Conservation (phyloP, 2,888 invertebrate genomes). For the Unio delphinus region DNA sequence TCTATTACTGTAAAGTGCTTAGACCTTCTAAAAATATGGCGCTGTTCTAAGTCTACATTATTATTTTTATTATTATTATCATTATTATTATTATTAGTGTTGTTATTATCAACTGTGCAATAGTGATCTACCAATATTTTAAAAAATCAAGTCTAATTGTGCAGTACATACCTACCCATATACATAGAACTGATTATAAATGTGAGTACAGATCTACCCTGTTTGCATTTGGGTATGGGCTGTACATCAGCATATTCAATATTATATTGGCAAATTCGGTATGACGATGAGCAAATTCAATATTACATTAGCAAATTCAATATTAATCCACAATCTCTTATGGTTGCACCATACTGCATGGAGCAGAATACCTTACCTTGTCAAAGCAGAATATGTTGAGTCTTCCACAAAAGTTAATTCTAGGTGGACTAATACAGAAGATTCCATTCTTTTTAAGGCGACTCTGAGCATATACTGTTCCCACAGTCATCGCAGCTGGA, state of each 20-base stretch:
- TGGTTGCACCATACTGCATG: neutral
- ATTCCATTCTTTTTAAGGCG: slow-evolving; percentile 85
- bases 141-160: too few species aligned
- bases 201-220: neutral
- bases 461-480: slow-evolving; percentile 89
- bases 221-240: neutral
- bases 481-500: slow-evolving; percentile 97
- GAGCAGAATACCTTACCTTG: slow-evolving; percentile 77
- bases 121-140: too few species aligned
- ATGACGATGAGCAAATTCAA: neutral
- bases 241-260: neutral
- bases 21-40: too few species aligned
- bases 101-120: too few species aligned
- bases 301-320: neutral
- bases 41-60: too few species aligned
- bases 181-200: neutral
- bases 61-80: too few species aligned
- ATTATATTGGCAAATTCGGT: neutral
- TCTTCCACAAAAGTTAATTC: slow-evolving; percentile 89
- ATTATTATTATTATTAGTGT: too few species aligned
- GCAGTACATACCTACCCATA: too few species aligned
- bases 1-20: too few species aligned
- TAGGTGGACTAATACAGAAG: slow-evolving; percentile 92
- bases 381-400: slow-evolving; percentile 84
- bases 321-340: neutral